Evolutionary conservation across 2,113 vertebrate species (phyloP), one percentile per base, ranked within the genome.

Genomic region (Piaya cayana): DNA sequence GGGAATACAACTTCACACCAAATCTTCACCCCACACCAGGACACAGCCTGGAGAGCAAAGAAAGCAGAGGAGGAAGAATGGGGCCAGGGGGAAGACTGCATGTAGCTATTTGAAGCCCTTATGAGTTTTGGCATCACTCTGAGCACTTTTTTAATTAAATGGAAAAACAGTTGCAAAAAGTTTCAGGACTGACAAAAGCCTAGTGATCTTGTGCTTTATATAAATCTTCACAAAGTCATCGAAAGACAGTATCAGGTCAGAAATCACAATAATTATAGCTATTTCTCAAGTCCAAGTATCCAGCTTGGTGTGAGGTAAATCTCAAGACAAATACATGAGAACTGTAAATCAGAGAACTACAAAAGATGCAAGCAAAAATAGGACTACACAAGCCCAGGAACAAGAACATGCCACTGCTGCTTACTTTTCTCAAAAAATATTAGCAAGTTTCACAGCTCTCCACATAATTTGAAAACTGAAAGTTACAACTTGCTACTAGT

Each of bases 41-140:
- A 76, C n/a, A 81, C 30, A 81, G 29, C 7, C 13, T 50, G 67
- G 50, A 60, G 17, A 71, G 20, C 4, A 58, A 67, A 18, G 32
- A 49, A 39, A 67, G 11, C 23, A 47, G 13, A 36, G 2, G 2
- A 15, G 15, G 36, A 30, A 6, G 0, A 27, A 15, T 3, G 15
- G 15, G 6, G 12, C 47, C 22, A 49, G 1, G 1, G 11, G 4
- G 5, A 43, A 65, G 13, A 53, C 12, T 21, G 47, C 0, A 1
- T 15, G 5, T 20, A 92, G 37, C 12, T 47, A 20, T 29, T 22
- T 52, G 42, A 86, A 90, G 42, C 8, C 32, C 19, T 36, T n/a
- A 4, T 6, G 34, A 82, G 52, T 39, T 90, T 59, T 65, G 18
- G 7, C 67, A 32, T 19, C 14, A 90, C 14, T 63, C 12, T 47